A percentile compares a stretch with the other conserved stretches of the same genome.
Conservation (phyloP, 2,113 vertebrate species). For the cattle (Bos taurus) region DNA sequence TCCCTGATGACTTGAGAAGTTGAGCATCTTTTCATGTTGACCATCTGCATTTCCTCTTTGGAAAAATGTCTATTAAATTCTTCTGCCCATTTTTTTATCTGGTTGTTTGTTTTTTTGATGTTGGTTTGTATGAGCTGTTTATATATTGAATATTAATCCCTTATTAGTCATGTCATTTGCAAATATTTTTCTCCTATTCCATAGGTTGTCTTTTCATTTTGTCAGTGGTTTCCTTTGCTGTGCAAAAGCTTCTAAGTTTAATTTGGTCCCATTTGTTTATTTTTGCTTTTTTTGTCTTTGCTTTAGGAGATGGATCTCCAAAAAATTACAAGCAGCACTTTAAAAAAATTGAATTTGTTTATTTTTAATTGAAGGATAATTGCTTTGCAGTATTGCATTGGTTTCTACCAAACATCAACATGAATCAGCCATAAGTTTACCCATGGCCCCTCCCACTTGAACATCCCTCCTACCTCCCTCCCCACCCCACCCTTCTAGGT, state of each 20-base stretch:
- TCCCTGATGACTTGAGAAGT: not conserved
- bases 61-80: not conserved
- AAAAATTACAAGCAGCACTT: not conserved
- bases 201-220: not conserved
- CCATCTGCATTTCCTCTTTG: not conserved
- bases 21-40: not conserved
- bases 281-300: not conserved
- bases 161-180: not conserved
- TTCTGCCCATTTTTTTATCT: not conserved
- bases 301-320: not conserved
- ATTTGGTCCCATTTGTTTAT: not conserved
- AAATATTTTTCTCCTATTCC: not conserved
- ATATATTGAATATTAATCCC: not conserved
- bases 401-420: not conserved
- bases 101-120: not conserved
- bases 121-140: not conserved
- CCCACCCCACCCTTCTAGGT: not conserved
- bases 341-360: not conserved
- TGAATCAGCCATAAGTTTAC: not conserved
- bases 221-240: not conserved
- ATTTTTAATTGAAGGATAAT: not conserved
- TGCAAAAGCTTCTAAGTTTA: not conserved
- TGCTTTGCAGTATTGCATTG: not conserved
- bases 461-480: not conserved
- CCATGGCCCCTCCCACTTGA: not conserved